Conservation (phyloP, 37 sponge, comb jelly and placozoan species). For the Haliclona indistincta region DNA sequence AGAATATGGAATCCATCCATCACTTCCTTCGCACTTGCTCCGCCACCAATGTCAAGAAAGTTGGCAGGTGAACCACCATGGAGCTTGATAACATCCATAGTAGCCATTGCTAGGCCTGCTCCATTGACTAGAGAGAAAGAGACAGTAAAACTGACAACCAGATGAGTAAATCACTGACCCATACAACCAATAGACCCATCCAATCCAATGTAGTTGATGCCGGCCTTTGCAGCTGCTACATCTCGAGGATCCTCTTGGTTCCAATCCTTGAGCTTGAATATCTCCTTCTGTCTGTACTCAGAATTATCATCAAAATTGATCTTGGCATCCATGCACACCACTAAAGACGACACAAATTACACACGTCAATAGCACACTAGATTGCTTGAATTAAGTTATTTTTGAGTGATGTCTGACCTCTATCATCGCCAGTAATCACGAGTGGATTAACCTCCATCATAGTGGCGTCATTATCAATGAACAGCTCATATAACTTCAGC, state of each 20-base stretch:
- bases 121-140: conserved; percentile 92
- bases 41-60: conserved; percentile 95
- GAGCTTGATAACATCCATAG: conserved; percentile 94
- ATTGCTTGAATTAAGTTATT: not conserved
- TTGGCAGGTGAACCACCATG: conserved; percentile 91
- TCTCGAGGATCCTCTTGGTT: conserved; percentile 92
- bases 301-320: conserved; percentile 97
- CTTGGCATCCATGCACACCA: conserved; percentile 95
- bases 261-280: conserved; percentile 81
- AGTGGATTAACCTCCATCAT: conserved; percentile 96
- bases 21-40: conserved; percentile 80
- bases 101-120: conserved; percentile 97
- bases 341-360: too few relatives aligned
- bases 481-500: conserved; percentile 76
- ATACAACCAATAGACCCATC: conserved; percentile 94
- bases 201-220: conserved; percentile 88
- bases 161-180: conserved; percentile 46
- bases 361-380: not conserved
- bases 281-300: conserved; percentile 78
- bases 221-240: conserved; percentile 82
- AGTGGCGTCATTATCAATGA: conserved; percentile 80
- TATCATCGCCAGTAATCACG: conserved; percentile 64
- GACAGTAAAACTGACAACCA: too few relatives aligned
- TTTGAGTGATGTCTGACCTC: conserved; percentile 27
- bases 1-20: conserved; percentile 87